phyloP scores from a whole-genome alignment of 2,888 invertebrate genomes.

The Stegana nigrithorax region DNA sequence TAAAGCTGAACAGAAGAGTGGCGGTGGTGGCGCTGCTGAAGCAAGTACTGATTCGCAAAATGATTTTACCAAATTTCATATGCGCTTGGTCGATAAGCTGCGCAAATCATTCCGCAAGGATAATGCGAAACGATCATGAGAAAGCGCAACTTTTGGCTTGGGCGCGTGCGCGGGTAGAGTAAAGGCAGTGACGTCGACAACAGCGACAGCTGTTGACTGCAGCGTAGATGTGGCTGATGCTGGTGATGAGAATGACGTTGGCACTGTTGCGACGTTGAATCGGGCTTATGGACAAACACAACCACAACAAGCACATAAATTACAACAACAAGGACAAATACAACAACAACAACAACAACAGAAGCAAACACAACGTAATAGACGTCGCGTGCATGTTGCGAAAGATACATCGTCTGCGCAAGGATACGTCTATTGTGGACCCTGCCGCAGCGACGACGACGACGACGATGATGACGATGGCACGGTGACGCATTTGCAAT shows the following conservation, averaged over 20 bases:
- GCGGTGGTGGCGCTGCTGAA: constrained; percentile 45
- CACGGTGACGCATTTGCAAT: no score
- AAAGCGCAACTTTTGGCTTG: constrained; percentile 28
- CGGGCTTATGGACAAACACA: constrained; percentile 3
- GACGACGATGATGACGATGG: background rate
- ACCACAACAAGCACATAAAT: constrained; percentile 21
- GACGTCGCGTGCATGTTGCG: no score
- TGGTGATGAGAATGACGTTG: background rate
- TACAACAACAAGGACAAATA: constrained; percentile 13
- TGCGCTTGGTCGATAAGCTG: constrained; percentile 78
- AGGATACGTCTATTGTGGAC: constrained; percentile 7
- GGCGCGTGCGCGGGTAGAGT: background rate
- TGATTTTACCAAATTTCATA: constrained; percentile 80
- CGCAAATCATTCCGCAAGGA: constrained; percentile 75
- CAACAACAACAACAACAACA: background rate
- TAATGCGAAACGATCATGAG: constrained; percentile 65
- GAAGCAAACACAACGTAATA: background rate
- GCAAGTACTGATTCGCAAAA: constrained; percentile 46
- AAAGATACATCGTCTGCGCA: background rate
- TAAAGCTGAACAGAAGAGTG: constrained; percentile 30
- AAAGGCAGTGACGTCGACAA: background rate
- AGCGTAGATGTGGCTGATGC: background rate
- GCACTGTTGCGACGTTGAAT: no score
- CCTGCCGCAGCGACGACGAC: constrained; percentile 7
- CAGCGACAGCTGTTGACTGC: constrained; percentile 13